Evolutionary conservation across 2,113 vertebrate species (phyloP), one percentile per base, ranked within the genome.

Genomic region (Paramisgurnus dabryanus): DNA sequence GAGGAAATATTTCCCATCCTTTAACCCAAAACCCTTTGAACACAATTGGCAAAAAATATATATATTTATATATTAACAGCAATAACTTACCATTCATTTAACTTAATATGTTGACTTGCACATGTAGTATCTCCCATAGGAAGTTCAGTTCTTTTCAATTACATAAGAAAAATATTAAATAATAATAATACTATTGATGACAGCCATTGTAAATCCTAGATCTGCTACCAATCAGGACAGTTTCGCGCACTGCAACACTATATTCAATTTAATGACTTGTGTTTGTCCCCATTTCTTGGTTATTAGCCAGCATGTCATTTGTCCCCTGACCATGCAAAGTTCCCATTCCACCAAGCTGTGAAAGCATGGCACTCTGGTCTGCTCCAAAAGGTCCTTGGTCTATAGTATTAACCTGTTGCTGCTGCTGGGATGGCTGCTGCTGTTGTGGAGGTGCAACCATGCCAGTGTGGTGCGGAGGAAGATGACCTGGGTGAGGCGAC

Each of bases 81-180:
- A 93, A 94, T 93, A 94, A 94, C 92, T 94, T 95, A 95, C 94
- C 94, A 93, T 94, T 95, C 95, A 96, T 96, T 97, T 92, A 96
- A 95, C 94, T 92, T 91, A 90, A 93, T 89, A 84, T 84, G 90
- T 88, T 85, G 80, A 89, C 87, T 89, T 89, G 88, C 91, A 87
- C 87, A 91, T 89, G 90, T 88, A 90, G 87, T 88, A 92, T 93
- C 96, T 96, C 96, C 96, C 96, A 93, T 92, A 92, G 92, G 93
- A 92, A 93, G 90, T 91, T 93, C 87, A 91, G 89, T 92, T 93
- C 88, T 85, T 89, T 87, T 87, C 82, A 90, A 92, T 92, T 92
- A 86, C 90, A 89, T 91, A 91, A 92, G 87, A 92, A 93, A 93
- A 93, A 92, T 90, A 91, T 92, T 93, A 92, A 91, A 93, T 93